These are phyloP conservation scores for Calameuta idolon DNA, from an alignment of 2,888 invertebrate species.

Conservation along the genomic window DNA sequence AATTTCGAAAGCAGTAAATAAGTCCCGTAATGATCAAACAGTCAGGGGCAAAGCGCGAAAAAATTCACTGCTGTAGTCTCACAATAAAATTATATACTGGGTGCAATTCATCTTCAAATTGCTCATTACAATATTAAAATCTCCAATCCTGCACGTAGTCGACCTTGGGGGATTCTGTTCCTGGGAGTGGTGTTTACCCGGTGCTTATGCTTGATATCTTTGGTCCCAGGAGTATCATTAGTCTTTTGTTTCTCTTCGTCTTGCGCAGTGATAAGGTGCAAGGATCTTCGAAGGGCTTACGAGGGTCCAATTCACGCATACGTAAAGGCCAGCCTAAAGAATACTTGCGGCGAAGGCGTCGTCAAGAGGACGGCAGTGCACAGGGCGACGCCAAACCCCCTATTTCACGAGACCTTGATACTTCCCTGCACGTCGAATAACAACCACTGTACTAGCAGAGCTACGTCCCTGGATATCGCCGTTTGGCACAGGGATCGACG, in stretches of 20 bases:
- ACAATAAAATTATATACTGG: too few species aligned
- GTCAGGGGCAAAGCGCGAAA: slow-evolving; percentile 35
- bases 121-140: too few species aligned
- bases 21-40: slow-evolving; percentile 52
- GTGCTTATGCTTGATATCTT: too few species aligned
- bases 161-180: too few species aligned
- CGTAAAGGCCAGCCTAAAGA: slow-evolving; percentile 76
- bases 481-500: slow-evolving; percentile 89
- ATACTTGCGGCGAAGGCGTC: slow-evolving; percentile 69
- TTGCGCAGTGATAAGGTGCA: slow-evolving; percentile 81
- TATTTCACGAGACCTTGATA: slow-evolving; percentile 83
- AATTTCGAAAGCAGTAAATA: slow-evolving; percentile 37
- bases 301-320: slow-evolving; percentile 83
- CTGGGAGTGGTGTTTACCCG: too few species aligned
- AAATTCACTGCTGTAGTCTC: too few species aligned
- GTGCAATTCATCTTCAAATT: too few species aligned
- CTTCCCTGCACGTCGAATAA: slow-evolving; percentile 72
- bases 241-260: slow-evolving; percentile 19
- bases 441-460: slow-evolving; percentile 53
- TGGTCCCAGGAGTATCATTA: neutral
- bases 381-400: slow-evolving; percentile 81
- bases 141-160: too few species aligned
- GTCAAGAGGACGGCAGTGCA: slow-evolving; percentile 86
- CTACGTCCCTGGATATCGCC: slow-evolving; percentile 79
- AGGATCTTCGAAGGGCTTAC: slow-evolving; percentile 76